phyloP scores from a whole-genome alignment of 2,888 invertebrate genomes.

The Rhogogaster chlorosoma region DNA sequence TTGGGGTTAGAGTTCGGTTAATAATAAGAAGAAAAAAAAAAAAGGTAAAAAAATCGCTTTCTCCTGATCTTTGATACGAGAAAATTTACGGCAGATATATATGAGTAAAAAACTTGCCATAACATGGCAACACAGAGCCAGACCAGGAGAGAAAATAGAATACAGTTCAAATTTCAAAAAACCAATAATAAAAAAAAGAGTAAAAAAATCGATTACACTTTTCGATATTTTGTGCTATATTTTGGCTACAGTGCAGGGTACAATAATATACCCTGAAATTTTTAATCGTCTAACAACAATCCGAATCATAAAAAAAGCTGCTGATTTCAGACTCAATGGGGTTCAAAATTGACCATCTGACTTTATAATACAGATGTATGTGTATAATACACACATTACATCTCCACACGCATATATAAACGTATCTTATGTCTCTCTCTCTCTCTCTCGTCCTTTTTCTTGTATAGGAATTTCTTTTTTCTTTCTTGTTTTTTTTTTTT shows the following conservation, averaged over 20 bases:
- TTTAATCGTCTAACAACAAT: neutral
- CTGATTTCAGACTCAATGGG: neutral
- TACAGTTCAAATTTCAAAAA: no score
- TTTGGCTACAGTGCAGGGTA: no score
- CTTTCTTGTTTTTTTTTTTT: neutral
- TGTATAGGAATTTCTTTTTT: neutral
- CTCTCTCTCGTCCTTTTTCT: neutral
- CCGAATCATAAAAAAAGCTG: neutral
- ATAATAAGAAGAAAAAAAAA: neutral
- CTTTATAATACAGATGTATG: neutral
- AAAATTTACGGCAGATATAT: neutral
- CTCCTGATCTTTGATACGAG: neutral
- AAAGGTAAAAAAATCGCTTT: neutral
- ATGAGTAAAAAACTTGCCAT: neutral
- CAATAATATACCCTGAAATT: neutral
- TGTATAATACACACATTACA: neutral
- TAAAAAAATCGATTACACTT: no score
- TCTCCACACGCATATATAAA: neutral
- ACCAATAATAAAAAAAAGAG: no score
- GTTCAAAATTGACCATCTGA: neutral
- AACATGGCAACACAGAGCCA: neutral
- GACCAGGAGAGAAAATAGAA: neutral
- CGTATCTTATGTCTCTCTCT: neutral
- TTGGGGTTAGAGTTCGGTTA: neutral
- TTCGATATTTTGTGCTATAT: no score